Evolutionary conservation across 2,888 invertebrate genomes (phyloP).

Genomic region (Epiblema foenella): DNA sequence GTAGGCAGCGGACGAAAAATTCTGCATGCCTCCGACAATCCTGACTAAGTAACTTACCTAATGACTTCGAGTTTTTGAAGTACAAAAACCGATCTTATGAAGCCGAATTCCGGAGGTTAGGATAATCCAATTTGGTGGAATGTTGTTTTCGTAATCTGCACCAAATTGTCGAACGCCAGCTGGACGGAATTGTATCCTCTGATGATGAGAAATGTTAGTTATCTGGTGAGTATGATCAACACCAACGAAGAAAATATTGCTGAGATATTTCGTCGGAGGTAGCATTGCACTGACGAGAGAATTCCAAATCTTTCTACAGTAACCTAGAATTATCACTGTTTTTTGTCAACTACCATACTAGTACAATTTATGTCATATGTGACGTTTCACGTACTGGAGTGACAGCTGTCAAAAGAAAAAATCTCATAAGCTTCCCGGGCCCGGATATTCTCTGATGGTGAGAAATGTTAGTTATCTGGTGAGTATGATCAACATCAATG

Average conservation of each 20-base stretch:
- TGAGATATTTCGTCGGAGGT: background rate
- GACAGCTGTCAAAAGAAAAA: too few relatives aligned
- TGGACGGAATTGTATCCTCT: conserved; percentile 5
- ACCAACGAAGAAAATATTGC: conserved; percentile 1
- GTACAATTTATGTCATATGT: too few relatives aligned
- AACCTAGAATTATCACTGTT: too few relatives aligned
- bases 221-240: background rate
- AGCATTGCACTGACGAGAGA: background rate
- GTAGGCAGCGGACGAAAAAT: conserved; percentile 52
- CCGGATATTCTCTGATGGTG: background rate
- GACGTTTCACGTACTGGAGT: too few relatives aligned
- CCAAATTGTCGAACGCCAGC: background rate
- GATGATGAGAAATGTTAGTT: background rate
- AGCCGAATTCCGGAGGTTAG: conserved; percentile 28
- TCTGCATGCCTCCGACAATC: conserved; percentile 77
- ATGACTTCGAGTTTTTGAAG: conserved; percentile 48
- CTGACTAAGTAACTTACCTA: conserved; percentile 57
- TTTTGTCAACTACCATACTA: too few relatives aligned
- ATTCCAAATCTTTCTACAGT: background rate
- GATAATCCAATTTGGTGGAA: conserved; percentile 39
- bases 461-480: background rate
- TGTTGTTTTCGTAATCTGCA: conserved; percentile 41
- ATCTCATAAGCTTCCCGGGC: too few relatives aligned
- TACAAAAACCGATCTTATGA: conserved; percentile 32
- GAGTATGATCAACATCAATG: background rate